These are phyloP conservation scores for Leptopterna dolabrata DNA, from an alignment of 2,888 invertebrate species.

Conservation along the genomic window DNA sequence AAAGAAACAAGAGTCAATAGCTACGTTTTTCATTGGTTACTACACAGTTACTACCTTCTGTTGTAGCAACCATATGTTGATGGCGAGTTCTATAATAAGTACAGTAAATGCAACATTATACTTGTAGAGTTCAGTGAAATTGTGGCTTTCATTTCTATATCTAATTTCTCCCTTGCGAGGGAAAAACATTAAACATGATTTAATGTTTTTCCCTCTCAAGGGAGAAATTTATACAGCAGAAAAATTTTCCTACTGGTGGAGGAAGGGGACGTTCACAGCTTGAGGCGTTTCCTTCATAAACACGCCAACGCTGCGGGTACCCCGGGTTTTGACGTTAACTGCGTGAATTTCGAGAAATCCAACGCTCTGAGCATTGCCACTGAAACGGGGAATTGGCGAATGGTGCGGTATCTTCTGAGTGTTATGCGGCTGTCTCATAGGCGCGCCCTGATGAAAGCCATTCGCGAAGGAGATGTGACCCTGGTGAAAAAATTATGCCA, in stretches of 20 bases:
- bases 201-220: no score
- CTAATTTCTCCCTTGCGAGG: no score
- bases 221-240: no score
- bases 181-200: no score
- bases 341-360: not conserved
- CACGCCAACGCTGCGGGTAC: not conserved
- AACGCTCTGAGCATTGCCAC: constrained; percentile 78
- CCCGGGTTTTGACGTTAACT: not conserved
- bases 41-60: no score
- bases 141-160: no score
- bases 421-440: constrained; percentile 74
- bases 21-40: no score
- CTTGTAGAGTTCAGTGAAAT: no score
- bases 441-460: constrained; percentile 77
- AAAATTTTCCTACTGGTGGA: not conserved
- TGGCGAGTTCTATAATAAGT: no score
- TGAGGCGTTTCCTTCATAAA: not conserved
- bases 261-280: not conserved
- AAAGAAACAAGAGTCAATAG: no score
- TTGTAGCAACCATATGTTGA: no score
- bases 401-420: constrained; percentile 75
- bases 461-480: constrained; percentile 66
- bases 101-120: no score
- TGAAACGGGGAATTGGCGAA: constrained; percentile 72
- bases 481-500: not conserved